phyloP scores from a whole-genome alignment of 2,888 invertebrate genomes.

The Ectemnius continuus region DNA sequence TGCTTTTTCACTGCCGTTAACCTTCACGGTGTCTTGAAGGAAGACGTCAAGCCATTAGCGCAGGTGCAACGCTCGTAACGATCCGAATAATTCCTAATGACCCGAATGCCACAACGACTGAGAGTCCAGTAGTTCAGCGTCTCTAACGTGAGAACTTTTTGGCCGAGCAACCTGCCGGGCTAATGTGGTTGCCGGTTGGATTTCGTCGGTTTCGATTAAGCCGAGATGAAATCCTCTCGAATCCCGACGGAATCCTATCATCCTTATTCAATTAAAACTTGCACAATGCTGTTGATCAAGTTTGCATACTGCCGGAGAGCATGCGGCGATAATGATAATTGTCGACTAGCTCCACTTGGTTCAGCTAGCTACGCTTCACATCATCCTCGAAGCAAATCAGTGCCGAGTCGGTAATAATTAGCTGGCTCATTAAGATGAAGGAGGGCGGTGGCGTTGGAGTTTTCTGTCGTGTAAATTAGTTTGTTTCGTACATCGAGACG shows the following conservation, averaged over 20 bases:
- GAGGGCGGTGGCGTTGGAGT: slow-evolving; percentile 38
- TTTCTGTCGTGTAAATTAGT: slow-evolving; percentile 45
- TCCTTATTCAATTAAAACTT: slow-evolving; percentile 3
- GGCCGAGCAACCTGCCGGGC: not conserved
- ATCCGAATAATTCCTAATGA: slow-evolving; percentile 14
- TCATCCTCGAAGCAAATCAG: slow-evolving; percentile 60
- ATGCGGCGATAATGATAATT: slow-evolving; percentile 18
- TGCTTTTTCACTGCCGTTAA: slow-evolving; percentile 10
- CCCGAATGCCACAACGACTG: not conserved
- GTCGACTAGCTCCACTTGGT: not conserved
- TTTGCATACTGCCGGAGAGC: slow-evolving; percentile 4
- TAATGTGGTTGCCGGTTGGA: not conserved
- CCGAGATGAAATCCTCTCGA: not conserved
- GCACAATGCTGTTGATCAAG: slow-evolving; percentile 8
- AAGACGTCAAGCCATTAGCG: slow-evolving; percentile 15
- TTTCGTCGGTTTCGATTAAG: slow-evolving; percentile 3
- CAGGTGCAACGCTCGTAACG: slow-evolving; percentile 18
- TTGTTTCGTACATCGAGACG: slow-evolving; percentile 23
- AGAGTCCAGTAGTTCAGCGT: not conserved
- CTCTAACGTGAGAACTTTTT: slow-evolving; percentile 6
- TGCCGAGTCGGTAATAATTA: slow-evolving; percentile 58
- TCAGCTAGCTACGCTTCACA: slow-evolving; percentile 5
- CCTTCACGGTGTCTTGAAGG: not conserved
- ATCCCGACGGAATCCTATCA: not conserved
- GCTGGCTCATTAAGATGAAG: slow-evolving; percentile 55